Evolutionary conservation across 2,113 vertebrate species (phyloP).

Genomic region (Tautogolabrus adspersus): DNA sequence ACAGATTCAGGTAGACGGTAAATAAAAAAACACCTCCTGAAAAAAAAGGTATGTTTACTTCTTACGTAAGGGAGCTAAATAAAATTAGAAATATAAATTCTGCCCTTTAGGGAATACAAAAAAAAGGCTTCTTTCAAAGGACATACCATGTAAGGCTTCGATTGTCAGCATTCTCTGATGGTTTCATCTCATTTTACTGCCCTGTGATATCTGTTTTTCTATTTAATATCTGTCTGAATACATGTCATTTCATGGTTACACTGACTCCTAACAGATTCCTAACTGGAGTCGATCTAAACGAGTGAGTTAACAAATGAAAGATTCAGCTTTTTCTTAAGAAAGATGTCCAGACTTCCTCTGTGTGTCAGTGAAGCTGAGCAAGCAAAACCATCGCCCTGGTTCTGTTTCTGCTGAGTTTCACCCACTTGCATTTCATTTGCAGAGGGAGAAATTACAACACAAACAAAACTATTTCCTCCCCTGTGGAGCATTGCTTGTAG

Average conservation of each 20-base stretch:
- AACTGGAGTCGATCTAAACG: neutral
- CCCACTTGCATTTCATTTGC: neutral
- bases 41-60: too few relatives aligned
- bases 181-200: too few relatives aligned
- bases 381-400: neutral
- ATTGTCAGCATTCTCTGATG: too few relatives aligned
- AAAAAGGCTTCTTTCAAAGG: too few relatives aligned
- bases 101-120: too few relatives aligned
- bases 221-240: neutral
- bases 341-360: neutral
- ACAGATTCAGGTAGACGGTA: too few relatives aligned
- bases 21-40: too few relatives aligned
- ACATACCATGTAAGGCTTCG: too few relatives aligned
- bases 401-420: neutral
- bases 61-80: too few relatives aligned
- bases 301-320: neutral
- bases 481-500: neutral
- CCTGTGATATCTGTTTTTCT: too few relatives aligned
- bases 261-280: neutral
- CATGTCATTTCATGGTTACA: neutral
- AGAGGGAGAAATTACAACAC: neutral
- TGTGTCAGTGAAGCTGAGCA: neutral
- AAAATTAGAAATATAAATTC: too few relatives aligned
- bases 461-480: neutral
- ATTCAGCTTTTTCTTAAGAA: neutral